These are phyloP conservation scores for Alauda arvensis DNA, from an alignment of 2,797 vertebrate species.

Conservation along the genomic window DNA sequence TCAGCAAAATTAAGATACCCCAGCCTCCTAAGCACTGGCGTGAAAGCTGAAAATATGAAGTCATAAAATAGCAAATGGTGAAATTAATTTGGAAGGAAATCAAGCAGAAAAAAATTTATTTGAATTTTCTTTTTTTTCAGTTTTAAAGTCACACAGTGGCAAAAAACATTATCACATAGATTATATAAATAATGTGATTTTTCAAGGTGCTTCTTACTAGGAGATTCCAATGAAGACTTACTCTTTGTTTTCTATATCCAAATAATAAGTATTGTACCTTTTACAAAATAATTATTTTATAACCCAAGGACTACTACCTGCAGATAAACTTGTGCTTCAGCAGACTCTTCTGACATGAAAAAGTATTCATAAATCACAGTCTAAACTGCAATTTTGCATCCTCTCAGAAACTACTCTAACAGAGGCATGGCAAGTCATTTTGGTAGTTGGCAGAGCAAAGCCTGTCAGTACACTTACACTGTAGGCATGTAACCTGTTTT, in stretches of 20 bases:
- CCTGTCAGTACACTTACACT: constrained; percentile 42
- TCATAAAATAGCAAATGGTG: not conserved
- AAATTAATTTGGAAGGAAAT: not conserved
- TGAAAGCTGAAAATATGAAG: not conserved
- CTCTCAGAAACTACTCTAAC: constrained; percentile 20
- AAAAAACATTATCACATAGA: not conserved
- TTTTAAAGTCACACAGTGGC: not conserved
- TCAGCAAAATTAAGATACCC: not conserved
- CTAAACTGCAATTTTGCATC: not conserved
- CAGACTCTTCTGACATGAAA: constrained; percentile 12
- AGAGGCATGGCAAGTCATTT: constrained; percentile 39
- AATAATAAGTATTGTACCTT: not conserved
- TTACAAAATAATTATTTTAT: not conserved
- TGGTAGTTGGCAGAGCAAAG: constrained; percentile 45
- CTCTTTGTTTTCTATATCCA: not conserved
- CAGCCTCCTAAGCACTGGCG: not conserved
- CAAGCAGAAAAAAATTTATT: not conserved
- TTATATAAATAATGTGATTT: not conserved
- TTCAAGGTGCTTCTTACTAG: not conserved
- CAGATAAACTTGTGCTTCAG: not conserved
- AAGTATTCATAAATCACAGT: constrained; percentile 12
- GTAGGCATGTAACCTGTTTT: constrained; percentile 52
- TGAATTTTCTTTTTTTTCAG: not conserved
- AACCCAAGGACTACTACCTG: not conserved
- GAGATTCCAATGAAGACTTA: not conserved